phyloP scores from a whole-genome alignment of 2,888 invertebrate species.

The Melangyna quadrimaculata region DNA sequence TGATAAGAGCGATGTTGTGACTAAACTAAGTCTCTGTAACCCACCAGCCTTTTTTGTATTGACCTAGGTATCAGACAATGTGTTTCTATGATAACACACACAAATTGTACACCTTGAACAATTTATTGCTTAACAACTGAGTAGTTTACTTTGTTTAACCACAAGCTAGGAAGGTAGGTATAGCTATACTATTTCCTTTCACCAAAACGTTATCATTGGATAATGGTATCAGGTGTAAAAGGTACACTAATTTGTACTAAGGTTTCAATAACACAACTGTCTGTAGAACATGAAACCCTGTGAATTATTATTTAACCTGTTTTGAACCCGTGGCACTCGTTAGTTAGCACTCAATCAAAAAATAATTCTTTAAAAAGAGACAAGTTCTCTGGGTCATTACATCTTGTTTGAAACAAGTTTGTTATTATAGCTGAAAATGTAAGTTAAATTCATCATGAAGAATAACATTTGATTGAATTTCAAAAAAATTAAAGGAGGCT shows the following conservation, averaged over 20 bases:
- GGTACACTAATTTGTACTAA: background rate
- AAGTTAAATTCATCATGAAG: no score
- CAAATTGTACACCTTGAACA: no score
- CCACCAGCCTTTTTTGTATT: no score
- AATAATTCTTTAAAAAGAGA: background rate
- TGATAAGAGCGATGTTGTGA: conserved; percentile 29
- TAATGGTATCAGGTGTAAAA: background rate
- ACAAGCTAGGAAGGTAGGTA: no score
- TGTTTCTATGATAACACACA: no score
- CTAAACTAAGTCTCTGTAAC: no score
- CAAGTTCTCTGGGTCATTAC: background rate
- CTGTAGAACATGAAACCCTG: conserved; percentile 42
- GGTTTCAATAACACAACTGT: background rate
- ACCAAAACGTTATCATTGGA: background rate
- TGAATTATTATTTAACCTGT: conserved; percentile 32
- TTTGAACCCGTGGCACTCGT: conserved; percentile 28
- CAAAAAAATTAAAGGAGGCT: no score
- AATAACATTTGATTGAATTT: no score
- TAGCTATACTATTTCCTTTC: background rate
- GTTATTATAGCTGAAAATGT: no score
- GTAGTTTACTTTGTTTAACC: no score
- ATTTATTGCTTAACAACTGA: background rate
- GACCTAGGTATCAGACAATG: no score
- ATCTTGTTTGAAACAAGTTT: background rate
- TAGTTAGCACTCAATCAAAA: background rate